Evolutionary conservation across 2,888 invertebrate species (phyloP).

Genomic region (Drosophila merina): DNA sequence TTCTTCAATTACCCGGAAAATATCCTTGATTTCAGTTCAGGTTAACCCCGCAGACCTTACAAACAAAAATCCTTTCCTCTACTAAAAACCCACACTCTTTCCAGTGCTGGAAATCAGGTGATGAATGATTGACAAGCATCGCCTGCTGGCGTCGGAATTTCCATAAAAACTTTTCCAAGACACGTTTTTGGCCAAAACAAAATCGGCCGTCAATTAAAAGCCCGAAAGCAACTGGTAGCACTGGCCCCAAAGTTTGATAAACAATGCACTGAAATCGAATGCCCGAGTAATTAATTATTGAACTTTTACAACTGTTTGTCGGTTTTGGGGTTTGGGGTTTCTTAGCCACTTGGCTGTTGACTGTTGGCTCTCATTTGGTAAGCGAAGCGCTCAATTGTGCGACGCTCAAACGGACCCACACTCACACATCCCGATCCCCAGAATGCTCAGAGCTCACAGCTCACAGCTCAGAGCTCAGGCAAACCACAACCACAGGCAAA

Average conservation of each 20-base stretch:
- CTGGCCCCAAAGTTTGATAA: constrained; percentile 37
- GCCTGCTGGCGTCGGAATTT: constrained; percentile 26
- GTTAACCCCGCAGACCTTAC: too few species aligned
- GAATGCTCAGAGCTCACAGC: constrained; percentile 27
- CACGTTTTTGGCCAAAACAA: constrained; percentile 57
- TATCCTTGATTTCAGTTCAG: too few species aligned
- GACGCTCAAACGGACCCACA: constrained; percentile 29
- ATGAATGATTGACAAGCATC: constrained; percentile 32
- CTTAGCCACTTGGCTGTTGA: neutral
- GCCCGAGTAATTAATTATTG: constrained; percentile 72
- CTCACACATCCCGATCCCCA: constrained; percentile 16
- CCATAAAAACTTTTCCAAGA: constrained; percentile 46
- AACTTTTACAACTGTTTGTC: constrained; percentile 75
- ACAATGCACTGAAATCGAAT: constrained; percentile 53
- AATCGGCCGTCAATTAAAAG: constrained; percentile 62
- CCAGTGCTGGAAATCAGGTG: neutral
- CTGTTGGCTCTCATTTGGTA: constrained; percentile 18
- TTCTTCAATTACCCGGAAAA: too few species aligned
- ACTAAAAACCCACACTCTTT: neutral
- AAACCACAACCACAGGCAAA: constrained; percentile 42
- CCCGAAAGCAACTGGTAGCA: constrained; percentile 32
- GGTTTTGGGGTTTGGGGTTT: constrained; percentile 47
- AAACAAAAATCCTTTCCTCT: too few species aligned
- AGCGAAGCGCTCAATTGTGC: constrained; percentile 32
- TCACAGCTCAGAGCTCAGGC: constrained; percentile 12